Evolutionary conservation across 2,888 invertebrate genomes (phyloP).

Genomic region (Diaprepes abbreviatus): DNA sequence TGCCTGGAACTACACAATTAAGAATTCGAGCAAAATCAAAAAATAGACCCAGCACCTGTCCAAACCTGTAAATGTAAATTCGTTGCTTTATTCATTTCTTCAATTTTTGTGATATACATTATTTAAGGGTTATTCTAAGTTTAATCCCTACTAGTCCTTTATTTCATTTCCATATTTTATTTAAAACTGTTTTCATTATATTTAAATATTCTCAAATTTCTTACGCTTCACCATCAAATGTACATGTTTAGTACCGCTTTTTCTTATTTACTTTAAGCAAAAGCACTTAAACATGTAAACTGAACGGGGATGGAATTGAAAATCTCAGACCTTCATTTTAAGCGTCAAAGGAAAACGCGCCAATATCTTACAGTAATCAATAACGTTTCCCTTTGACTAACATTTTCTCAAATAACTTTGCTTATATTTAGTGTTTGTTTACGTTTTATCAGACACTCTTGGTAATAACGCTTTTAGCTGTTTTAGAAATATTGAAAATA

Average conservation of each 20-base stretch:
- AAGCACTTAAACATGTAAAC: slow-evolving; percentile 40
- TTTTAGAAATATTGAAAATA: slow-evolving; percentile 4
- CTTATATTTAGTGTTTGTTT: slow-evolving; percentile 57
- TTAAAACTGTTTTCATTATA: no score
- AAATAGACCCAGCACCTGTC: no score
- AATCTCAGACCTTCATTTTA: slow-evolving; percentile 34
- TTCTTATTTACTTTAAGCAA: slow-evolving; percentile 36
- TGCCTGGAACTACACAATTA: no score
- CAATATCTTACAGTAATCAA: slow-evolving; percentile 57
- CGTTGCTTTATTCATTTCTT: no score
- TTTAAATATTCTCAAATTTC: neutral
- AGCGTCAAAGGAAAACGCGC: slow-evolving; percentile 43
- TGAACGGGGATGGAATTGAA: slow-evolving; percentile 35
- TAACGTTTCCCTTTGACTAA: slow-evolving; percentile 56
- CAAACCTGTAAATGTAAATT: no score
- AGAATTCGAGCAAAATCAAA: no score
- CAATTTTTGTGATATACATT: no score
- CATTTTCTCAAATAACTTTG: slow-evolving; percentile 57
- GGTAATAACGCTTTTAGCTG: slow-evolving; percentile 11
- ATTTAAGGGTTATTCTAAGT: no score
- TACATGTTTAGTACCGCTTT: slow-evolving; percentile 20
- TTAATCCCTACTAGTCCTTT: no score
- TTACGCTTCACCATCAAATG: neutral
- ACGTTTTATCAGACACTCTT: slow-evolving; percentile 38
- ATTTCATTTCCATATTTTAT: neutral